A percentile compares a stretch with the other conserved stretches of the same genome.
Conservation (phyloP, 2,113 vertebrate species). For the Chaetodon trifascialis region DNA sequence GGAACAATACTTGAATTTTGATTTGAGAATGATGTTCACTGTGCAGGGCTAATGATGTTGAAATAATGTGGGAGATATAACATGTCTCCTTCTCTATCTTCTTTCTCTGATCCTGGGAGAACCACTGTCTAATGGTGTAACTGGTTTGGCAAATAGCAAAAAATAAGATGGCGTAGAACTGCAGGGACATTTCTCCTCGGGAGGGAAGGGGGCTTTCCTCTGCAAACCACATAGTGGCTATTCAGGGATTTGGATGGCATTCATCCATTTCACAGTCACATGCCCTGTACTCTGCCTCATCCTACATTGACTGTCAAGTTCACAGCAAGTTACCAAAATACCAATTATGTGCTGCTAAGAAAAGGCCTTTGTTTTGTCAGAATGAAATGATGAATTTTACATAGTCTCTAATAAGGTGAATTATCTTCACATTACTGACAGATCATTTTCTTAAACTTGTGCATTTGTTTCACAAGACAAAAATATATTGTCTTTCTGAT, state of each 20-base stretch:
- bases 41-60: slow-evolving; percentile 28
- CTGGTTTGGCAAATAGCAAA: slow-evolving; percentile 8
- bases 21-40: slow-evolving; percentile 31
- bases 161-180: slow-evolving; percentile 7
- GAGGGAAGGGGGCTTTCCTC: background rate
- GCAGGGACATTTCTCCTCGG: background rate
- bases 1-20: slow-evolving; percentile 16
- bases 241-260: background rate
- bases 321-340: slow-evolving; percentile 29
- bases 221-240: background rate
- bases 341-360: slow-evolving; percentile 30
- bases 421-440: slow-evolving; percentile 6
- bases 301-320: slow-evolving; percentile 18
- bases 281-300: slow-evolving; percentile 21
- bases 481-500: slow-evolving; percentile 24
- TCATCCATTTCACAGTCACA: background rate
- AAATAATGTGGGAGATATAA: slow-evolving; percentile 26
- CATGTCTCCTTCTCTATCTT: too few relatives aligned
- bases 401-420: slow-evolving; percentile 13
- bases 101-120: background rate
- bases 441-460: slow-evolving; percentile 19
- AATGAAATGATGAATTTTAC: slow-evolving; percentile 21
- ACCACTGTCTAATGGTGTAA: background rate
- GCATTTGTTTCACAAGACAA: slow-evolving; percentile 38
- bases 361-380: slow-evolving; percentile 39